Conservation (phyloP, 2,797 vertebrate species). For the Dallia pectoralis region DNA sequence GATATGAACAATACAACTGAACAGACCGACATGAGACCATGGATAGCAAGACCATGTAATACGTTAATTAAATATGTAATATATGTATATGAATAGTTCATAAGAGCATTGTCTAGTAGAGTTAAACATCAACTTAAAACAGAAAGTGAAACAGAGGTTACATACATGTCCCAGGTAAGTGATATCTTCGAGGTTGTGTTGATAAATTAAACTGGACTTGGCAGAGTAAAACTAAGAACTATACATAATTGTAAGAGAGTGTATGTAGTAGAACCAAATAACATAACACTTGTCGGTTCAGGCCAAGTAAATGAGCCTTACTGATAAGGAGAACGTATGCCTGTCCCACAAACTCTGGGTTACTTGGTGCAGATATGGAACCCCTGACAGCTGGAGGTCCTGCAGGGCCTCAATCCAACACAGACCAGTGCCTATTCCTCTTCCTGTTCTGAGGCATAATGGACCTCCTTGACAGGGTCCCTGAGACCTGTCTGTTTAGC, state of each 20-base stretch:
- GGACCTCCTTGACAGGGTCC: conserved; percentile 12
- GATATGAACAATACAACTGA: too few species aligned
- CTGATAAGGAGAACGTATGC: conserved; percentile 11
- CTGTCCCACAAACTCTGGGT: conserved; percentile 2
- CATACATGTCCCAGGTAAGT: conserved; percentile 11
- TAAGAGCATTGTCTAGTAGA: too few species aligned
- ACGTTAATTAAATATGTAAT: too few species aligned
- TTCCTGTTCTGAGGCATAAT: conserved; percentile 12
- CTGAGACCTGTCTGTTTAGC: conserved; percentile 23
- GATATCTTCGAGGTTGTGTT: background rate
- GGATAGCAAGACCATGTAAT: too few species aligned
- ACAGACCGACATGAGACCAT: too few species aligned
- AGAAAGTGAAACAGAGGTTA: conserved; percentile 21
- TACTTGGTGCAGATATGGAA: conserved; percentile 2
- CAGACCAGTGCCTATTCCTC: conserved; percentile 29
- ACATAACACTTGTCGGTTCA: background rate
- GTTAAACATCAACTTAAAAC: conserved; percentile 12
- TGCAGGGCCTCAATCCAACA: conserved; percentile 28
- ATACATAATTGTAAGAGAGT: background rate
- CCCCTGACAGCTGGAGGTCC: conserved; percentile 24
- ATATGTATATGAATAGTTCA: too few species aligned
- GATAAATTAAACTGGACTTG: background rate
- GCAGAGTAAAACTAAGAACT: background rate
- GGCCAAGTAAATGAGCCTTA: background rate
- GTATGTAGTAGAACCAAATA: background rate